Conservation (phyloP, 2,113 vertebrate species). For the Phalacrocorax carbo region DNA sequence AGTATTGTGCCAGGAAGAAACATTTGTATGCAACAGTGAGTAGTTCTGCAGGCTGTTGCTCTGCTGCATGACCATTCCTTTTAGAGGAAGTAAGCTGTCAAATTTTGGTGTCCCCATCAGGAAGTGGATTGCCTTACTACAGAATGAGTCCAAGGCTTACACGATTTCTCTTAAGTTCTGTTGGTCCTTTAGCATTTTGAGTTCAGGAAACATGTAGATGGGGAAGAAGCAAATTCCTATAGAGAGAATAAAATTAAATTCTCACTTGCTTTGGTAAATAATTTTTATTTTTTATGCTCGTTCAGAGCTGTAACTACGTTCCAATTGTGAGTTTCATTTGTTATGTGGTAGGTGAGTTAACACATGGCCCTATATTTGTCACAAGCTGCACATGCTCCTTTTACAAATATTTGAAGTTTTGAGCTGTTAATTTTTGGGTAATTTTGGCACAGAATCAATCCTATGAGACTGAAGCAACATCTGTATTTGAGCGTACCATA, state of each 20-base stretch:
- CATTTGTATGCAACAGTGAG: constrained; percentile 34
- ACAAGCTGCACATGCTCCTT: neutral
- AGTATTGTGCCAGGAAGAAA: neutral
- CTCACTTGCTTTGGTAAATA: neutral
- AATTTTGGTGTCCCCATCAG: neutral
- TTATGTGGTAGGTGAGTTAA: neutral
- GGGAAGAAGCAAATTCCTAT: neutral
- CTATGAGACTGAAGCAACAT: neutral
- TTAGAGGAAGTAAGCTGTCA: neutral
- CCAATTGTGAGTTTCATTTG: neutral
- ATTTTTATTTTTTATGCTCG: neutral
- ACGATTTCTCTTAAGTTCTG: neutral
- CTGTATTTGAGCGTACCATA: neutral
- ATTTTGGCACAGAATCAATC: neutral
- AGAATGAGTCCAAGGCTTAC: neutral
- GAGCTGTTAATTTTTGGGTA: neutral
- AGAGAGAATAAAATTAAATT: neutral
- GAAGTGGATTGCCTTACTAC: neutral
- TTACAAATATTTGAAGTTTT: neutral
- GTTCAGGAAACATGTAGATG: neutral
- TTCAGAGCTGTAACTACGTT: neutral
- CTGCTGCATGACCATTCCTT: neutral
- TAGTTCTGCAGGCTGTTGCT: constrained; percentile 28
- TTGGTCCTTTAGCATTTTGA: neutral
- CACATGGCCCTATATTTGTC: neutral